Base-by-base conservation (phyloP, 2,797 vertebrate genomes). In the Sebastes ruberrimus region DNA sequence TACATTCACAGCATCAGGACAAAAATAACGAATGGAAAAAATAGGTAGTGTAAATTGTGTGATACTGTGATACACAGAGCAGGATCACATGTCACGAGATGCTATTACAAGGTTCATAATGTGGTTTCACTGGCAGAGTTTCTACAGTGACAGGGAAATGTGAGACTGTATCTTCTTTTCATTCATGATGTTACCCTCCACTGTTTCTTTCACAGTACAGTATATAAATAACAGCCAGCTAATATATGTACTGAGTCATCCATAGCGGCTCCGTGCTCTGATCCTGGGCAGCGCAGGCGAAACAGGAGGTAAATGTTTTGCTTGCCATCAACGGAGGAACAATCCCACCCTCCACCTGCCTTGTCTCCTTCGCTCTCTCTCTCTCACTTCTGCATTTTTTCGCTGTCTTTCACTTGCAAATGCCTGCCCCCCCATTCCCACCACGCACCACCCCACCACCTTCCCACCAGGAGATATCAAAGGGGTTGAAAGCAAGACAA, bases 401-500 rank as follows among this genome's bases (percentile, higher is more conserved):
- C 33, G 7, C 22, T 56, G 52, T 76, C 62, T 80, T 82, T 64
- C 23, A 73, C 69, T 71, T 81, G 78, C 66, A 82, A 80, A 86
- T 11, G 2, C 59, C 68, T 76, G 23, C 84, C 53, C 46, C 70
- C 60, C 25, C 20, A 1, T 0, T 0, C 16, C 25, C 20, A 32
- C 64, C 73, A 35, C 61, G 49, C 32, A 7, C 22, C 22, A 27
- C 14, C 62, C 14, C 35, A 46, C 46, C 33, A 79, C 73, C 82
- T 76, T 84, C 78, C 82, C 83, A 80, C 81, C 84, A 85, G 82
- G 83, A 80, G 76, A 84, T 93, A 93, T 92, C 86, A 91, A 92
- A 92, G 83, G 64, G 73, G 63, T 68, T 86, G 87, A 87, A 82
- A 87, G 82, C 77, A 90, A 93, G 92, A 93, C 92, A 93, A 90